Base-by-base conservation (phyloP, 2,888 invertebrate genomes). In the Drosophila pseudotalamancana region DNA sequence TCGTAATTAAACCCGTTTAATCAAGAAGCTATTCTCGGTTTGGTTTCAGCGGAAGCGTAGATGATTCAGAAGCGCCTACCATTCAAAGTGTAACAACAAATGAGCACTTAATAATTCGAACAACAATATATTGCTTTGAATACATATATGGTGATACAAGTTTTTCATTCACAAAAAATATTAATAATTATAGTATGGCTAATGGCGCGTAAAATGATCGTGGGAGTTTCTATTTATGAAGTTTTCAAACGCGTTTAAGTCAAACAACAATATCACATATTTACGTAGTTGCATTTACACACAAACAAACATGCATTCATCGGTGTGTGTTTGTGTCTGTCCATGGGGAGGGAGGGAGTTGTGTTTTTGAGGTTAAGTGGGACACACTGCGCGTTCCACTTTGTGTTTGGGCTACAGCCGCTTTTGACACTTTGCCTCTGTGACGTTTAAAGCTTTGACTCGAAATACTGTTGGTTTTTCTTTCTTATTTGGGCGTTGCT, bases 91-190 rank as follows among this genome's bases (percentile, higher is more conserved):
- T 70, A 70, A 56, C 74, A 71, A 63, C 61, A 67, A 71, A 67
- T 66, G 32, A 59, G 49, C 51, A 42, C 35, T 29, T 37, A 27
- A 42, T 16, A 19, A 19, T 11, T 61, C 34, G 25, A 66, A 40
- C 23, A 49, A 57, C 34, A 63, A 64, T 60, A 69, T 51, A 29
- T 34, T 19, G 43, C 50, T 62, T 51, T 61, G 40, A 69, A 72
- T 53, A 51, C 57, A 25, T 40, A 66, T 60, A 84, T 61, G 84
- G 76, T 34, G 50, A 50, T 59, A 84, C 78, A 63, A 78, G 82
- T 81, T 80, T 77, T 84, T 84, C 80, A 84, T 81, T 80, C 79
- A 80, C 69, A 66, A 81, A 82, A 77, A 35, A n/a, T 32, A 29
- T 25, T 25, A 35, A 14, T 29, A 37, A 37, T 31, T 4, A 16